Percentiles rank a stretch among this genome's conserved stretches.
Evolutionary conservation across 2,113 vertebrate species (phyloP).

Genomic region (Scatophagus argus): DNA sequence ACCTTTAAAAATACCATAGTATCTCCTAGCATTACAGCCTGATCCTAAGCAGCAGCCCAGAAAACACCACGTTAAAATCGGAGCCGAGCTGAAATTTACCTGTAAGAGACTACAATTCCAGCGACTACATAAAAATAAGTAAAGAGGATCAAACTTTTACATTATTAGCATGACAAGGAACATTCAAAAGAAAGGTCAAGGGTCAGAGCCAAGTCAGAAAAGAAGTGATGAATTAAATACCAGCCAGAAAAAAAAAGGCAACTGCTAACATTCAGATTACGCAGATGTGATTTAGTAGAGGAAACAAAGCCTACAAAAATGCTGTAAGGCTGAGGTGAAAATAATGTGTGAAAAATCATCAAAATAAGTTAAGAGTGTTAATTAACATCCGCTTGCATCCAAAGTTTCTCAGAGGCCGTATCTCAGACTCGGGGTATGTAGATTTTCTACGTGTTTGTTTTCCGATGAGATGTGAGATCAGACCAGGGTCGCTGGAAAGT

Average conservation of each 20-base stretch:
- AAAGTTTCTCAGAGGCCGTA: not conserved
- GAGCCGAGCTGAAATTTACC: not conserved
- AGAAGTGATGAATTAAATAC: not conserved
- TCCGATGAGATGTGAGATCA: not conserved
- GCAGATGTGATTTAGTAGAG: not conserved
- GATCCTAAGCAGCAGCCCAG: not conserved
- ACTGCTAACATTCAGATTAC: not conserved
- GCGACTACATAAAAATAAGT: not conserved
- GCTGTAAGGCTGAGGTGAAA: not conserved
- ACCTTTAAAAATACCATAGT: constrained; percentile 16
- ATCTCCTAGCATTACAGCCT: constrained; percentile 17
- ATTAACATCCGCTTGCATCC: constrained; percentile 16
- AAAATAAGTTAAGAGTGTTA: constrained; percentile 15
- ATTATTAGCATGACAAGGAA: not conserved
- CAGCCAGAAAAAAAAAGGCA: not conserved
- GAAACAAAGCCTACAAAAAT: not conserved
- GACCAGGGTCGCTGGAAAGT: not conserved
- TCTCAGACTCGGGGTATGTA: not conserved
- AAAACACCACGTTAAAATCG: not conserved
- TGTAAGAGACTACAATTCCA: not conserved
- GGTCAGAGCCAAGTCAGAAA: not conserved
- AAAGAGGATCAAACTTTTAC: not conserved
- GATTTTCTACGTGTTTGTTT: not conserved
- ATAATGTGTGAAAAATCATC: constrained; percentile 34
- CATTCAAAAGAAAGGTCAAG: not conserved